These are phyloP conservation scores for Fopius arisanus DNA, from an alignment of 1,140 invertebrate species.

Conservation along the genomic window DNA sequence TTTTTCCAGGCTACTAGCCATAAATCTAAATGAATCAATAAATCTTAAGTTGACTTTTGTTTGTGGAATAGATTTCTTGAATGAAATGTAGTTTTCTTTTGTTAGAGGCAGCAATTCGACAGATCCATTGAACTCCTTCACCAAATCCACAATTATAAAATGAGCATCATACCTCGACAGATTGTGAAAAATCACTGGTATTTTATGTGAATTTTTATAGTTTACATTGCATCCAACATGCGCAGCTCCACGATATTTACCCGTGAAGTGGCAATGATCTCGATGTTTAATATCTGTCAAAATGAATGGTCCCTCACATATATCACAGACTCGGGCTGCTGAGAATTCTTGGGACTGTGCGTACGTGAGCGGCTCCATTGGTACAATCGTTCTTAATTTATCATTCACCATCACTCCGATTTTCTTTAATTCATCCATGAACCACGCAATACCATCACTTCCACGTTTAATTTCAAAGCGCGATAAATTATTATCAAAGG, in stretches of 20 bases:
- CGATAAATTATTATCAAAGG: not conserved
- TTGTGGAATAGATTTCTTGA: constrained; percentile 28
- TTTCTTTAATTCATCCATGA: not conserved
- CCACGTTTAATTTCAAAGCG: not conserved
- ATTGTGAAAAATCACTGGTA: constrained; percentile 52
- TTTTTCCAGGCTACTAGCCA: too few relatives aligned
- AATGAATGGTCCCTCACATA: not conserved
- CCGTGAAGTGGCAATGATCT: constrained; percentile 55
- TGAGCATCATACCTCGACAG: constrained; percentile 47
- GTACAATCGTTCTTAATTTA: not conserved
- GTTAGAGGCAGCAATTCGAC: constrained; percentile 33
- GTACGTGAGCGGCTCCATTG: not conserved
- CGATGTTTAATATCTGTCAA: not conserved
- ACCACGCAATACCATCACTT: not conserved
- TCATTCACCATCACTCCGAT: not conserved
- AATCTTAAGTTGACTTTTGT: not conserved
- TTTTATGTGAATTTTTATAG: constrained; percentile 40
- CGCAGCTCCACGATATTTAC: constrained; percentile 44
- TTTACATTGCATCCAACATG: constrained; percentile 53
- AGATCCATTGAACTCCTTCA: not conserved
- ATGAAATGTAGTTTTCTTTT: constrained; percentile 42
- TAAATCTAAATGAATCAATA: not conserved
- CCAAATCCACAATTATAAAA: constrained; percentile 36
- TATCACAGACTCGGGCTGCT: not conserved
- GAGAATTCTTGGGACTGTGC: too few relatives aligned